A percentile compares a stretch with the other conserved stretches of the same genome.
phyloP scores from a whole-genome alignment of 2,888 invertebrate genomes.

The Cosmia pyralina region DNA sequence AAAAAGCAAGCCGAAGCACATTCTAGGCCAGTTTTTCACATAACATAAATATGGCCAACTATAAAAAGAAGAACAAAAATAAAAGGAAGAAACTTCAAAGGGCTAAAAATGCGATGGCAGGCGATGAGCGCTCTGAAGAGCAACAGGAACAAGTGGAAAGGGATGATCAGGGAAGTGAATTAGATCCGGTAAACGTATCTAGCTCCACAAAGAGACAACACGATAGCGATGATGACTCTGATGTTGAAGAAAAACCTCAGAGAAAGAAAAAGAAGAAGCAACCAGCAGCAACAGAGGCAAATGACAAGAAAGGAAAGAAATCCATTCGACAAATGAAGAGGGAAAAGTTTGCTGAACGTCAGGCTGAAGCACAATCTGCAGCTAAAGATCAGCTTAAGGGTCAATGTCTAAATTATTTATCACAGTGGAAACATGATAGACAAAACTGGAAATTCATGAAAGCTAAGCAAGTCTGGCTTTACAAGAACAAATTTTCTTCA shows the following conservation, averaged over 20 bases:
- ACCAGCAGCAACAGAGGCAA: constrained; percentile 70
- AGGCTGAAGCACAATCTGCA: constrained; percentile 89
- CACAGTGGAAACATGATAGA: constrained; percentile 93
- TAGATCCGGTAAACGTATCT: constrained; percentile 52
- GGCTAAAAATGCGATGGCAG: constrained; percentile 13
- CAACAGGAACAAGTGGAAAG: constrained; percentile 48
- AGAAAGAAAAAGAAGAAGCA: constrained; percentile 82
- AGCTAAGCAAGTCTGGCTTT: constrained; percentile 93
- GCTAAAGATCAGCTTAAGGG: constrained; percentile 89
- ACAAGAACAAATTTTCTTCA: constrained; percentile 92
- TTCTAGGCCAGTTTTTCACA: constrained; percentile 4
- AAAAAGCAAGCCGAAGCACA: constrained; percentile 20
- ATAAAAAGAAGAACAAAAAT: constrained; percentile 75
- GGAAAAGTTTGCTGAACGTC: constrained; percentile 90
- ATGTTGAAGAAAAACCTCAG: constrained; percentile 76
- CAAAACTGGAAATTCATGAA: constrained; percentile 95
- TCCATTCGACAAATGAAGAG: constrained; percentile 92
- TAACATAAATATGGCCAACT: constrained; percentile 70
- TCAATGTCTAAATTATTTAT: constrained; percentile 92
- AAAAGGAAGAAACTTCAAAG: constrained; percentile 66
- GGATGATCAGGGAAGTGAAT: constrained; percentile 55
- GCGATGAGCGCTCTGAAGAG: constrained; percentile 27
- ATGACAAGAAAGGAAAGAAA: constrained; percentile 85
- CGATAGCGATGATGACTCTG: constrained; percentile 74
- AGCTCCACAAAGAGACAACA: constrained; percentile 61